A percentile compares a stretch with the other conserved stretches of the same genome.
Evolutionary conservation across 2,888 invertebrate genomes (phyloP).

Genomic region (Acleris cristana): DNA sequence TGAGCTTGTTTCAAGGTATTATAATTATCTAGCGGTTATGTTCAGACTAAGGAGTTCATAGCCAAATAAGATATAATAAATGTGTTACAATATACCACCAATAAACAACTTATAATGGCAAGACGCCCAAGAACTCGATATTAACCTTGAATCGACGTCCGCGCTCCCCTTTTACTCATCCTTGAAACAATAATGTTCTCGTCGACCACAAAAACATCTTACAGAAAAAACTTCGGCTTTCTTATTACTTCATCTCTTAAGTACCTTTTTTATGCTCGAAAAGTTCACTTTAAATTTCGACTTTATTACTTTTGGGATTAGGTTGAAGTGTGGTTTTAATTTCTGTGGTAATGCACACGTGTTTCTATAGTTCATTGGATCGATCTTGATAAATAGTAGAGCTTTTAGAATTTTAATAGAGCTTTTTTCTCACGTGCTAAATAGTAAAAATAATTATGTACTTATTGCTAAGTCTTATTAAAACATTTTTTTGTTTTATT

Average conservation of each 20-base stretch:
- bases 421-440: background rate
- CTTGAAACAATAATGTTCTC: conserved; percentile 14
- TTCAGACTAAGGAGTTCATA: too few species aligned
- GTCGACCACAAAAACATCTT: conserved; percentile 14
- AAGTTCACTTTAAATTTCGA: conserved; percentile 3
- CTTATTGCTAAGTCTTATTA: too few species aligned
- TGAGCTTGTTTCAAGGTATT: too few species aligned
- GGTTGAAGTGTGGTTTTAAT: conserved; percentile 2
- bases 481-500: too few species aligned
- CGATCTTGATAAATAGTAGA: conserved; percentile 32
- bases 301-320: background rate
- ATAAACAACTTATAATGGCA: too few species aligned
- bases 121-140: too few species aligned
- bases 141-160: too few species aligned
- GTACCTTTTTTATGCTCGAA: conserved; percentile 13
- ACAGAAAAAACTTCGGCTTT: conserved; percentile 21
- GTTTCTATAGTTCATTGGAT: conserved; percentile 19
- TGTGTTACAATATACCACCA: too few species aligned
- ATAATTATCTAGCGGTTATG: too few species aligned
- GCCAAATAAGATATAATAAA: too few species aligned
- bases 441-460: background rate
- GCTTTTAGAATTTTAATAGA: conserved; percentile 7
- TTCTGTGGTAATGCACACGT: conserved; percentile 15
- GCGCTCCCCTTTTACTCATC: background rate
- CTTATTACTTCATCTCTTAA: conserved; percentile 29